Evolutionary conservation across 2,888 invertebrate species (phyloP), one percentile per base, ranked within the genome.

Genomic region (Idaea dimidiata): DNA sequence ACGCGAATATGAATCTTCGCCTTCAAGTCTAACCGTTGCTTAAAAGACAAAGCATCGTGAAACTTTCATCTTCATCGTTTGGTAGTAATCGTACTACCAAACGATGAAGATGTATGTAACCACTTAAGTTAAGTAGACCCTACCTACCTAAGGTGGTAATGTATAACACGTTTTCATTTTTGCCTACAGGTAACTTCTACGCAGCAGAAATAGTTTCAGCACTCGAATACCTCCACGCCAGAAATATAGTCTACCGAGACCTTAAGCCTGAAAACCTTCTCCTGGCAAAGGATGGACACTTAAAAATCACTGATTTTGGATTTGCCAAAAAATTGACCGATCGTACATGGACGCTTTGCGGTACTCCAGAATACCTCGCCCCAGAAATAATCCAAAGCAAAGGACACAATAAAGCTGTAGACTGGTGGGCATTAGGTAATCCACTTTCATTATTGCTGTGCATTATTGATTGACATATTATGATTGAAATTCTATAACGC

Each of bases 301-400:
- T 99, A 78, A 99, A 99, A 91, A 97, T 99, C 76, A 99, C 99
- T 8, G 99, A 99, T 86, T 99, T 99, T 83, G 99, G 99, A 14
- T 99, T 99, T 84, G 98, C 99, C 57, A 99, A 99, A 89, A 97
- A 97, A 79, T 91, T 99, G 58, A 95, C 96, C 1, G 99, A 99
- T 86, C 95, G 99, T 76, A 99, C 99, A 62, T 99, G 98, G 98
- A 99, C 98, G 0, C 87, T 99, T 58, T 99, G 99, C 83, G 99
- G 99, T 0, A 99, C 99, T 0, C 99, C 99, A 0, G 99, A 99
- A 87, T 99, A 99, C 88, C 93, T 99, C 69, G 99, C 99, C 58
- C 98, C 98, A 16, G 99, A 99, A 91, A 98, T 99, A 71, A 99
- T 99, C 75, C 98, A 98, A 86, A 98, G 98, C 76, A 98, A 98